Conservation (phyloP, 2,888 invertebrate species). For the Deilephila porcellus region DNA sequence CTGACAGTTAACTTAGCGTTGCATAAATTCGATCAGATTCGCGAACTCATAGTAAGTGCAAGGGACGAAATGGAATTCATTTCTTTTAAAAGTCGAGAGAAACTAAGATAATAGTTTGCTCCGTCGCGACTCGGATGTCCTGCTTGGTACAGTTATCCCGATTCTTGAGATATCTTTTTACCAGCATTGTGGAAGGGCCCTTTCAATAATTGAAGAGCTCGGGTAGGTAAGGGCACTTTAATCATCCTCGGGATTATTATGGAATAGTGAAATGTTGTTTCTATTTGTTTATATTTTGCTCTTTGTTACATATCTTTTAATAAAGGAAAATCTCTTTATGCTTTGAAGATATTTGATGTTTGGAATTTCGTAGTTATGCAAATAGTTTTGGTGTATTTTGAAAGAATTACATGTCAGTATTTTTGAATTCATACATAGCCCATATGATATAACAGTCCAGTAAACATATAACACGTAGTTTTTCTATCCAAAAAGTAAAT, state of each 20-base stretch:
- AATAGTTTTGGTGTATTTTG: too few relatives aligned
- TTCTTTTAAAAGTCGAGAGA: constrained; percentile 49
- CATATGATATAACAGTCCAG: too few relatives aligned
- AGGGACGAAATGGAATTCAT: constrained; percentile 59
- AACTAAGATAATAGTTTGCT: constrained; percentile 59
- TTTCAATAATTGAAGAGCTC: constrained; percentile 57
- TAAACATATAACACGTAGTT: too few relatives aligned
- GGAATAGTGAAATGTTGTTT: constrained; percentile 21
- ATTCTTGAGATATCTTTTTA: constrained; percentile 24
- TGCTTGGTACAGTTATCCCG: constrained; percentile 32
- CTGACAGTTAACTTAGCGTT: not conserved
- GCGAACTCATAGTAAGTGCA: constrained; percentile 45
- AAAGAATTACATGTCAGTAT: too few relatives aligned
- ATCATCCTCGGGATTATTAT: constrained; percentile 39
- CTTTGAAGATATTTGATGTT: not conserved
- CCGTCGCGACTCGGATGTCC: constrained; percentile 44
- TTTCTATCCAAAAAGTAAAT: too few relatives aligned
- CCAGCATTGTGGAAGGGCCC: constrained; percentile 29
- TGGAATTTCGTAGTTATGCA: too few relatives aligned
- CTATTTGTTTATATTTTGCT: not conserved
- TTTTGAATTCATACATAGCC: too few relatives aligned
- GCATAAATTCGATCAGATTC: constrained; percentile 5
- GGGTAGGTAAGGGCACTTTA: constrained; percentile 41
- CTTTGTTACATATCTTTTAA: not conserved
- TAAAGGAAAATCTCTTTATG: not conserved